These are phyloP conservation scores for Drosophila picticornis DNA, from an alignment of 2,888 invertebrate species.

Conservation along the genomic window DNA sequence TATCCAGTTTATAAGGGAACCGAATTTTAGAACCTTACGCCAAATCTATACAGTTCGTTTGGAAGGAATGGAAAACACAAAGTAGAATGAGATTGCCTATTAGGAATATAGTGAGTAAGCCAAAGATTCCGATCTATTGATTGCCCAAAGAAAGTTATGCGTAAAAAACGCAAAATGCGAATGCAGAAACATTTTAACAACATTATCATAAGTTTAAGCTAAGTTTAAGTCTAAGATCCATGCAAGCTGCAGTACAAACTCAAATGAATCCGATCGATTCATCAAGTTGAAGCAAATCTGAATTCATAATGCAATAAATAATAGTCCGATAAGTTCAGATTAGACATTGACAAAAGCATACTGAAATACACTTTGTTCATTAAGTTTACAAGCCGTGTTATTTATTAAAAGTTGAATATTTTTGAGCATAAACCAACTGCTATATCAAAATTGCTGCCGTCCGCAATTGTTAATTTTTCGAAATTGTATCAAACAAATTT, in stretches of 20 bases:
- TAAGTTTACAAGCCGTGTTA: constrained; percentile 13
- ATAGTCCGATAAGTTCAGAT: constrained; percentile 9
- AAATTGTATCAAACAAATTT: not conserved
- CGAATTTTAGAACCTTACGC: constrained; percentile 30
- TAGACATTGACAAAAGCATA: constrained; percentile 10
- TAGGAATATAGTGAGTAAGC: constrained; percentile 40
- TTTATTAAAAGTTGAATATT: not conserved
- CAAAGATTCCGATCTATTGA: constrained; percentile 27
- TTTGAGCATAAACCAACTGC: constrained; percentile 4
- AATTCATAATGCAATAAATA: constrained; percentile 1
- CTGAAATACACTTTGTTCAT: not conserved
- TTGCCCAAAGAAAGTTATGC: not conserved
- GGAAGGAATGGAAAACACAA: constrained; percentile 11
- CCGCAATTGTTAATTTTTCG: constrained; percentile 61
- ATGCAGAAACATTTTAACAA: constrained; percentile 24
- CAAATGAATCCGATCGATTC: constrained; percentile 34
- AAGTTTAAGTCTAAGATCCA: constrained; percentile 47
- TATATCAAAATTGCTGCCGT: constrained; percentile 67
- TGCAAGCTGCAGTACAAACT: constrained; percentile 75
- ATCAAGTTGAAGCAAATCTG: constrained; percentile 8
- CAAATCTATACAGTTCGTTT: constrained; percentile 50
- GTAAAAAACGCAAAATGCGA: not conserved
- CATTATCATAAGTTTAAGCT: constrained; percentile 46
- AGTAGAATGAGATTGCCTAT: constrained; percentile 15
- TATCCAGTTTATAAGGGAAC: constrained; percentile 36